Evolutionary conservation across 2,113 vertebrate genomes (phyloP).

Genomic region (Phainopepla nitens): DNA sequence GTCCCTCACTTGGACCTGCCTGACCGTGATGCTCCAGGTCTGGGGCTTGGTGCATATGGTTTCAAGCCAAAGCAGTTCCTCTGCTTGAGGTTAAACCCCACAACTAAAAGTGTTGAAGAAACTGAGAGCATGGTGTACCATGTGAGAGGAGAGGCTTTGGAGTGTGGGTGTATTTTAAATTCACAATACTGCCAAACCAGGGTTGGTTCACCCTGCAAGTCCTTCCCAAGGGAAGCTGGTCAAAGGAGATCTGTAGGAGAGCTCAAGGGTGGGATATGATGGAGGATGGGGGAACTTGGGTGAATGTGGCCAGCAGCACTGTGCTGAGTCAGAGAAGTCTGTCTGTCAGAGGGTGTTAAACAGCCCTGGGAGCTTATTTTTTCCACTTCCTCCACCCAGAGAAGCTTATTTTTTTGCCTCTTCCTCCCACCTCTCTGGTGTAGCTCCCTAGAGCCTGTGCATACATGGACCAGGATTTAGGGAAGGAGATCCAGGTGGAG

Average conservation of each 20-base stretch:
- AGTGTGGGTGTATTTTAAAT: not conserved
- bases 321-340: not conserved
- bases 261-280: not conserved
- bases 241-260: not conserved
- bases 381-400: not conserved
- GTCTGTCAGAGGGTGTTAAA: not conserved
- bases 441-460: not conserved
- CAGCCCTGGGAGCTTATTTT: not conserved
- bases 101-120: not conserved
- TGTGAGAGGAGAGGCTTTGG: not conserved
- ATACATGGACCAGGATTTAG: not conserved
- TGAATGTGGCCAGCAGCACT: not conserved
- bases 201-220: not conserved
- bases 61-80: not conserved
- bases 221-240: not conserved
- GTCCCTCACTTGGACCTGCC: not conserved
- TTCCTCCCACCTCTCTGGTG: not conserved
- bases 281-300: not conserved
- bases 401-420: not conserved
- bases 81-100: not conserved
- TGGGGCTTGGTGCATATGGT: not conserved
- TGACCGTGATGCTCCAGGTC: not conserved
- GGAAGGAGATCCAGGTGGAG: not conserved
- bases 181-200: not conserved
- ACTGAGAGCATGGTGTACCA: not conserved